Evolutionary conservation across 2,797 vertebrate species (phyloP), one percentile per base, ranked within the genome.

Genomic region (Tiaroga cobitis): DNA sequence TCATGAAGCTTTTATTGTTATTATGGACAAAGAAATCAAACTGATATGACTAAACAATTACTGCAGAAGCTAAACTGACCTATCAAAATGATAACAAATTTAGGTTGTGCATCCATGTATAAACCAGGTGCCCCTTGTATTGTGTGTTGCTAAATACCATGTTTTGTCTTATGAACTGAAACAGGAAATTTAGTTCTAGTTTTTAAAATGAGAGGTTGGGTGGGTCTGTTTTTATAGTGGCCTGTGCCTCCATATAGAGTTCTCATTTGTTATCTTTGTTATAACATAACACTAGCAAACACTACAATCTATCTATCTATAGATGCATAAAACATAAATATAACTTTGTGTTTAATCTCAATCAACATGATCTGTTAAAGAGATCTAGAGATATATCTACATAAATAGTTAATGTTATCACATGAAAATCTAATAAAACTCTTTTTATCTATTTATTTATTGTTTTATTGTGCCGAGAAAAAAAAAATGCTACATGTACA

Each of bases 171-270:
- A 15, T 54, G 19, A 39, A 46, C 68, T 80, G 73, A 83, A 74
- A 72, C 82, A 88, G 81, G 85, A 86, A 80, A 89, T 83, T 39
- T 76, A 21, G 32, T 19, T 65, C 67, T 29, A 72, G 39, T 83
- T 87, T 86, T 56, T 75, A 83, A 86, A 86, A 61, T 34, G 51
- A 29, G 8, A 46, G 51, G 41, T 16, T 78, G 39, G 65, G 61
- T 83, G 78, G 59, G 82, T 51, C 46, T 59, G 69, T 61, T 78
- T 26, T 24, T 73, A 49, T 61, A 19, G 24, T 21, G 34, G 24
- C 21, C 5, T 56, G 3, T 39, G 63, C 46, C 9, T 65, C 26
- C 29, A 65, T 6, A 37, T 34, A 26, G 75, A 21, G 3, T 69
- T 37, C 9, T 39, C 32, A 37, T 39, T 21, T 34, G 34, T 68